Evolutionary conservation across 1,140 invertebrate genomes (phyloP).

Genomic region (Antheraea pernyi): DNA sequence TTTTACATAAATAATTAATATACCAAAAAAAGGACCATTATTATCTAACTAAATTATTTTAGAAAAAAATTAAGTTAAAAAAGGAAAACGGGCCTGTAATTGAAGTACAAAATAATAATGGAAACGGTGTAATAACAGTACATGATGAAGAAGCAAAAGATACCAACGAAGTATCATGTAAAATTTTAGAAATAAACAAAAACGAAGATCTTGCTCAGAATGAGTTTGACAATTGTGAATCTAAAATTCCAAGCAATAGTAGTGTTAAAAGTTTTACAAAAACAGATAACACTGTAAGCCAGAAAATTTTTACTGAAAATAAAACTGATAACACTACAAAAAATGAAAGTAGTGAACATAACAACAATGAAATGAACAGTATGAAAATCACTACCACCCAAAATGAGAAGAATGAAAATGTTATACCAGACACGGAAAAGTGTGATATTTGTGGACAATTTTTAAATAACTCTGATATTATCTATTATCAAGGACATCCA

Average conservation of each 20-base stretch:
- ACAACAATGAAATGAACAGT: slow-evolving; percentile 18
- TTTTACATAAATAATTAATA: too few relatives aligned
- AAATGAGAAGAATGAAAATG: slow-evolving; percentile 8
- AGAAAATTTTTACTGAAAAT: not conserved
- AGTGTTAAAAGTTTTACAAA: not conserved
- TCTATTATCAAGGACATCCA: slow-evolving; percentile 86
- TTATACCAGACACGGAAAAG: slow-evolving; percentile 46
- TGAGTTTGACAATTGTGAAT: not conserved
- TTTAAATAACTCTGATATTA: slow-evolving; percentile 83
- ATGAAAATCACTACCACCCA: slow-evolving; percentile 21
- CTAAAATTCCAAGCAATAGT: not conserved
- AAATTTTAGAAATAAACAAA: slow-evolving; percentile 1
- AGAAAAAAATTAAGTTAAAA: slow-evolving; percentile 26
- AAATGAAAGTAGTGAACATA: slow-evolving; percentile 4
- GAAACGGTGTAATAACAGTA: not conserved
- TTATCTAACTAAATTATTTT: slow-evolving; percentile 6
- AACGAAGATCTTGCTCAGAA: slow-evolving; percentile 19
- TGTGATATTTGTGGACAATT: slow-evolving; percentile 79
- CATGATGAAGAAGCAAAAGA: too few relatives aligned
- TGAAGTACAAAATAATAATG: not conserved
- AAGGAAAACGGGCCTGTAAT: not conserved
- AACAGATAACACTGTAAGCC: not conserved
- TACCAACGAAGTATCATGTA: not conserved
- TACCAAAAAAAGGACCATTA: too few relatives aligned
- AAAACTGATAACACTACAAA: not conserved